These are phyloP conservation scores for Aegotheles bennettii DNA, from an alignment of 2,113 vertebrate species.

Conservation along the genomic window DNA sequence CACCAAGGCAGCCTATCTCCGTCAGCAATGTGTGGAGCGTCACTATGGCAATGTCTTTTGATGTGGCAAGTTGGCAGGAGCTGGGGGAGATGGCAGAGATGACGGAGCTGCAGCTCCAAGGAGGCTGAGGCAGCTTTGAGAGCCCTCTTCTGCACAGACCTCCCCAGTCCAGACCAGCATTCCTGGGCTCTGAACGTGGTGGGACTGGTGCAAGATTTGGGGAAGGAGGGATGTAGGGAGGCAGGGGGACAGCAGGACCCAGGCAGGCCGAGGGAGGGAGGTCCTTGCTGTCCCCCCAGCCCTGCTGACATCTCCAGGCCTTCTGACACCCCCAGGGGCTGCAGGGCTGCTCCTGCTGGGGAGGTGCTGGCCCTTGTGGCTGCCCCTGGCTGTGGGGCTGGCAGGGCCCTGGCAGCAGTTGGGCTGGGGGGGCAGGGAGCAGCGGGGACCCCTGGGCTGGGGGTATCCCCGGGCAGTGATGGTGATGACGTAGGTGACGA, in stretches of 20 bases:
- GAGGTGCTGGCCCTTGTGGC: neutral
- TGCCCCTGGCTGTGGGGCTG: neutral
- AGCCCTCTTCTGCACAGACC: neutral
- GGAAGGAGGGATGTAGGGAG: neutral
- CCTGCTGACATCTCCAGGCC: neutral
- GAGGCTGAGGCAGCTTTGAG: constrained; percentile 41
- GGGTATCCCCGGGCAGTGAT: neutral
- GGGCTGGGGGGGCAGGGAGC: neutral
- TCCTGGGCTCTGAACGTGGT: neutral
- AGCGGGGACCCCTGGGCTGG: neutral
- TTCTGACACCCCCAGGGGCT: neutral
- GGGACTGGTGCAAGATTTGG: neutral
- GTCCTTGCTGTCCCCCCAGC: neutral
- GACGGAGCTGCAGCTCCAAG: neutral
- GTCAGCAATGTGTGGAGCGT: constrained; percentile 59
- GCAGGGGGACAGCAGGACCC: neutral
- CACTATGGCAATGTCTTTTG: constrained; percentile 68
- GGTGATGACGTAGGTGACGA: neutral
- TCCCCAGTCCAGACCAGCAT: neutral
- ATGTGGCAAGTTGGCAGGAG: constrained; percentile 65
- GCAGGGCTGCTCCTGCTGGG: neutral
- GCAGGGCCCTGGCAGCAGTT: neutral
- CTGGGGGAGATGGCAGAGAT: neutral
- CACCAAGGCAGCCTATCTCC: neutral
- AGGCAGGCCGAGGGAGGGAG: neutral